Evolutionary conservation across 1,140 invertebrate species (phyloP).

Genomic region (Epicauta chinensis): DNA sequence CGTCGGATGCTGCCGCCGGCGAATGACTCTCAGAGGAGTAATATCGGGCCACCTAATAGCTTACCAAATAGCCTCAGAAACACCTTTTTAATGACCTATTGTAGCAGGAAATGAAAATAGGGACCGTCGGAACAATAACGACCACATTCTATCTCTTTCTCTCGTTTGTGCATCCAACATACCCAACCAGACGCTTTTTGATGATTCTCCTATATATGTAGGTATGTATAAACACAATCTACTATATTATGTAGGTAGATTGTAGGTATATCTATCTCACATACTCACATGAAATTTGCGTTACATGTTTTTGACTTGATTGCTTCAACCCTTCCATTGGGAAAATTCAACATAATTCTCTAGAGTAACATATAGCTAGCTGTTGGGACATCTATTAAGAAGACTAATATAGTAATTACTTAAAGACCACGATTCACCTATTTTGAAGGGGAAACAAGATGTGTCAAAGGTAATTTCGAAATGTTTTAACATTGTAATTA

Average conservation of each 20-base stretch:
- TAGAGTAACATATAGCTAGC: slow-evolving; percentile 25
- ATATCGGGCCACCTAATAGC: slow-evolving; percentile 60
- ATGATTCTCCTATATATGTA: neutral
- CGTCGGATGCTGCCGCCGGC: slow-evolving; percentile 40
- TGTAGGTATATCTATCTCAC: neutral
- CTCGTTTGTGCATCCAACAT: neutral
- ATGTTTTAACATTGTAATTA: slow-evolving; percentile 28
- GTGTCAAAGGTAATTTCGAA: too few relatives aligned
- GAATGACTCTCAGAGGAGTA: slow-evolving; percentile 56
- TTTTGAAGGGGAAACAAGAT: too few relatives aligned
- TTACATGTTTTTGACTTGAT: slow-evolving; percentile 4
- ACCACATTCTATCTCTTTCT: slow-evolving; percentile 10
- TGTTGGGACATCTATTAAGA: slow-evolving; percentile 35
- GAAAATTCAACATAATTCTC: slow-evolving; percentile 24
- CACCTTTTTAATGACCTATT: slow-evolving; percentile 68
- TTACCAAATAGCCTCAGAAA: slow-evolving; percentile 59
- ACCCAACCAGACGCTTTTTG: neutral
- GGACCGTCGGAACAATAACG: slow-evolving; percentile 41
- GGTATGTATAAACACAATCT: neutral
- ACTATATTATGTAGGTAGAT: neutral
- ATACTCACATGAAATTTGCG: neutral
- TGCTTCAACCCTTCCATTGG: slow-evolving; percentile 30
- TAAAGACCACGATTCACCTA: slow-evolving; percentile 22
- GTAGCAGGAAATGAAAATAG: slow-evolving; percentile 57
- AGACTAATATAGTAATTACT: slow-evolving; percentile 33